Conservation (phyloP, 2,797 vertebrate genomes). For the Margarornis squamiger region DNA sequence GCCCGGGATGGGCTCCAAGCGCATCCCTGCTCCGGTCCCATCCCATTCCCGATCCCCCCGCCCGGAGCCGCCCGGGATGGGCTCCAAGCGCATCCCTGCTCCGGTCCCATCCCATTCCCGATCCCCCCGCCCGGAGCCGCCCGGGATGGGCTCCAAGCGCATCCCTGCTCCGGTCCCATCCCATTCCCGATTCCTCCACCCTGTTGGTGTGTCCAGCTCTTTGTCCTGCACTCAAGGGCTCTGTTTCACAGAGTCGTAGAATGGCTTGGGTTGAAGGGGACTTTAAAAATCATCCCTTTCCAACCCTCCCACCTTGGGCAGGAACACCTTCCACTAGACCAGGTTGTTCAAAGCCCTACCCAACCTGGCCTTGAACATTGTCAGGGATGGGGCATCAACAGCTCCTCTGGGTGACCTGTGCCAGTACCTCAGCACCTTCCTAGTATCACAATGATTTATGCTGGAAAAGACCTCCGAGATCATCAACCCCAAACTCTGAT, state of each 20-base stretch:
- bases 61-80: too few relatives aligned
- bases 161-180: too few relatives aligned
- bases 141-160: too few relatives aligned
- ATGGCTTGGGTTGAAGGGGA: background rate
- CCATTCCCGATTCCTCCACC: too few relatives aligned
- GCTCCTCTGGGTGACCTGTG: background rate
- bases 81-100: too few relatives aligned
- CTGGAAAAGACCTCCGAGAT: background rate
- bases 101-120: too few relatives aligned
- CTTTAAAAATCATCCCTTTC: background rate
- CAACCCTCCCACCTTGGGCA: accelerated
- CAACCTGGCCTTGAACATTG: background rate
- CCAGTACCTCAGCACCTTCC: background rate
- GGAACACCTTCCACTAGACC: background rate
- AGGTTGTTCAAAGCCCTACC: accelerated
- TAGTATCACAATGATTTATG: background rate
- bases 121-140: too few relatives aligned
- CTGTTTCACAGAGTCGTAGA: background rate
- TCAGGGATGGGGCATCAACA: background rate
- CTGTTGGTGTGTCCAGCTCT: background rate
- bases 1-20: too few relatives aligned
- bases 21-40: too few relatives aligned
- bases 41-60: too few relatives aligned
- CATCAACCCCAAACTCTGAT: background rate
- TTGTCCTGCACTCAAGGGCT: accelerated